Evolutionary conservation across 2,797 vertebrate genomes (phyloP).

Genomic region (Eulemur mongoz): DNA sequence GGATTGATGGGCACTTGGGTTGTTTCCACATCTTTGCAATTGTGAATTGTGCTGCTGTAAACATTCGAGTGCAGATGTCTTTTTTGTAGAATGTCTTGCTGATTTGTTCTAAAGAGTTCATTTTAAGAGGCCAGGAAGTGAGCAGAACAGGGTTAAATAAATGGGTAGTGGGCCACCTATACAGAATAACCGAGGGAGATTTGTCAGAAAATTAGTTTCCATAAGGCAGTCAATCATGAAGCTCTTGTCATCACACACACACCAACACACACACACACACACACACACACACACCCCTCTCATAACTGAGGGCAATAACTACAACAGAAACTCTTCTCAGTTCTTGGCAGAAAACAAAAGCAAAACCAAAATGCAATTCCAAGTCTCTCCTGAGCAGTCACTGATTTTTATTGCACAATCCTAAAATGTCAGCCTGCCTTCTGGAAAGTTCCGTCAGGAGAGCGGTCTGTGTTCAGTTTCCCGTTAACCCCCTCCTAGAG

Average conservation of each 20-base stretch:
- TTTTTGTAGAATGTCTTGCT: background rate
- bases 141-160: background rate
- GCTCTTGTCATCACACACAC: background rate
- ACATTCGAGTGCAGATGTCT: too few relatives aligned
- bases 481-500: background rate
- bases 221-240: background rate
- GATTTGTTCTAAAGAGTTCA: background rate
- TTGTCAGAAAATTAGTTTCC: background rate
- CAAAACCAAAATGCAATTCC: background rate
- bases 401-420: background rate
- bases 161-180: background rate
- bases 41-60: too few relatives aligned
- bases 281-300: too few relatives aligned
- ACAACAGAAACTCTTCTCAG: background rate
- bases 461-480: background rate
- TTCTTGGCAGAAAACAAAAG: too few relatives aligned
- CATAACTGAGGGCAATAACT: background rate
- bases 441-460: background rate
- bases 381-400: background rate
- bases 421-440: background rate
- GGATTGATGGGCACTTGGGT: too few relatives aligned
- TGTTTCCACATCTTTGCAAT: too few relatives aligned
- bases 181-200: background rate
- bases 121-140: background rate
- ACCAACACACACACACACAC: too few relatives aligned